A percentile compares a stretch with the other conserved stretches of the same genome.
Conservation (phyloP, 2,888 invertebrate species). For the Plagodis pulveraria region DNA sequence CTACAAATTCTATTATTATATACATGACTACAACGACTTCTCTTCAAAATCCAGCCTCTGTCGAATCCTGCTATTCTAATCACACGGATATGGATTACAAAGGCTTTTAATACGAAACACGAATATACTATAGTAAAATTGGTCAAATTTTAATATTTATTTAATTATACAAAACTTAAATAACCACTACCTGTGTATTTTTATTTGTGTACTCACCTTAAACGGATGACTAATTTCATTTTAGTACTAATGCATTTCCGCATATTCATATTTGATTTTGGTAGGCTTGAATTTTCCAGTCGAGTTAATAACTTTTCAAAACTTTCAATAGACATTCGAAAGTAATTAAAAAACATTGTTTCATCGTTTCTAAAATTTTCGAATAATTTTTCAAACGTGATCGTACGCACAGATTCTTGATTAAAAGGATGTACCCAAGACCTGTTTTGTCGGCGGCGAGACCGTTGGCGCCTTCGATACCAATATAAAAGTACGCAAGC, state of each 20-base stretch:
- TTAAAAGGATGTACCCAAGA: slow-evolving; percentile 38
- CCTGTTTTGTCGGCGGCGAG: slow-evolving; percentile 18
- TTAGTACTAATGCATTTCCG: slow-evolving; percentile 35
- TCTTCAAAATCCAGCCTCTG: slow-evolving; percentile 37
- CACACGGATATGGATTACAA: slow-evolving; percentile 28
- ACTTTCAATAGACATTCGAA: slow-evolving; percentile 36
- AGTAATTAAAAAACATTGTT: slow-evolving; percentile 30
- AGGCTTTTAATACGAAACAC: slow-evolving; percentile 24
- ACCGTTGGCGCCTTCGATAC: slow-evolving; percentile 19
- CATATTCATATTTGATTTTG: slow-evolving; percentile 39
- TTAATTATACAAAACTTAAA: too few relatives aligned
- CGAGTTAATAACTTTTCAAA: slow-evolving; percentile 35
- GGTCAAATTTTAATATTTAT: slow-evolving; percentile 15
- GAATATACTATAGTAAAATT: slow-evolving; percentile 30
- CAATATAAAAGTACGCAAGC: neutral
- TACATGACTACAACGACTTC: slow-evolving; percentile 39
- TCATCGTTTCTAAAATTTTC: slow-evolving; percentile 36
- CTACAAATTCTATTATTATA: slow-evolving; percentile 38
- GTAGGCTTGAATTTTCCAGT: slow-evolving; percentile 37
- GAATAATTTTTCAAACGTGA: slow-evolving; percentile 30
- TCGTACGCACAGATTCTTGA: slow-evolving; percentile 35
- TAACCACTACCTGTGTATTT: slow-evolving; percentile 12
- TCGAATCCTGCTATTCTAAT: slow-evolving; percentile 40
- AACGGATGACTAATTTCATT: slow-evolving; percentile 38
- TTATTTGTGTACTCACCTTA: slow-evolving; percentile 39